Evolutionary conservation across 2,797 vertebrate species (phyloP).

Genomic region (Lutjanus campechanus): DNA sequence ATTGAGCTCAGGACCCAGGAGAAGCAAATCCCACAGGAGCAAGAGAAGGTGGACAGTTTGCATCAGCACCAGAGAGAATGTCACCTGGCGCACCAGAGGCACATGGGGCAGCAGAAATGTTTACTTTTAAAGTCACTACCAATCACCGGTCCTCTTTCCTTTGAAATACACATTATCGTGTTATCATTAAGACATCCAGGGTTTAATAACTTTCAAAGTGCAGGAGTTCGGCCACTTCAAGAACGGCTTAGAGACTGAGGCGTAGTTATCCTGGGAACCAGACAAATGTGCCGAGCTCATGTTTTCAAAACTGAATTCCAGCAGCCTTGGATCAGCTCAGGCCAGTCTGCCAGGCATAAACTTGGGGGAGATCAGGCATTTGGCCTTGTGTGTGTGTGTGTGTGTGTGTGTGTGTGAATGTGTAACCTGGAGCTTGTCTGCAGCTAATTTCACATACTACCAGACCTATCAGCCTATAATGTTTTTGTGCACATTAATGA

Average conservation of each 20-base stretch:
- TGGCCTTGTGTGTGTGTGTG: too few species aligned
- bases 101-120: neutral
- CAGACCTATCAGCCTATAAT: too few species aligned
- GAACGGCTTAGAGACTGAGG: neutral
- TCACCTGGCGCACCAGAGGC: neutral
- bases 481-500: too few species aligned
- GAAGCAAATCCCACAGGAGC: neutral
- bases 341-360: too few species aligned
- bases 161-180: constrained; percentile 10
- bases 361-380: too few species aligned
- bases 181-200: neutral
- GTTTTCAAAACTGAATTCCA: too few species aligned
- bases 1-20: constrained; percentile 29
- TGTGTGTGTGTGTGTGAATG: too few species aligned
- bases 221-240: neutral
- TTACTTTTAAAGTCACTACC: constrained; percentile 8
- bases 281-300: too few species aligned
- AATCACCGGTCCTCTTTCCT: neutral
- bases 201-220: neutral
- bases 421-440: too few species aligned
- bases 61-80: neutral
- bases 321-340: too few species aligned
- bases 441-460: too few species aligned
- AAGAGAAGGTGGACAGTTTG: neutral
- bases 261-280: too few species aligned